Evolutionary conservation across 2,888 invertebrate genomes (phyloP).

Genomic region (Ormyrus pomaceus): DNA sequence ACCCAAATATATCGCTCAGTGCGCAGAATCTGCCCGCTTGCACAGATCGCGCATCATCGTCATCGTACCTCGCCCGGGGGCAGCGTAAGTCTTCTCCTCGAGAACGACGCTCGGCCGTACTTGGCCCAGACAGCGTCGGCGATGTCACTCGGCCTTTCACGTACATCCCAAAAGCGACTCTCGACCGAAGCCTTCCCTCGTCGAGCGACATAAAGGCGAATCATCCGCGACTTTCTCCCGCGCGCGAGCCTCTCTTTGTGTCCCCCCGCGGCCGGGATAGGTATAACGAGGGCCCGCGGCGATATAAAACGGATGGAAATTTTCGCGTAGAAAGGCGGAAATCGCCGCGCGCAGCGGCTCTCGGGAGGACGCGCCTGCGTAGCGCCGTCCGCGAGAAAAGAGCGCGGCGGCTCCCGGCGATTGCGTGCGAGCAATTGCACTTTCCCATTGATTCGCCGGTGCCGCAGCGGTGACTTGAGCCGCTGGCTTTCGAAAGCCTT

Average conservation of each 20-base stretch:
- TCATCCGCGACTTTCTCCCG: too few species aligned
- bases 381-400: too few species aligned
- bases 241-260: background rate
- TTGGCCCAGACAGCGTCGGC: too few species aligned
- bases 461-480: conserved; percentile 3
- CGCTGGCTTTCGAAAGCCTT: conserved; percentile 29
- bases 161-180: background rate
- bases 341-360: conserved; percentile 20
- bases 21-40: too few species aligned
- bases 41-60: too few species aligned
- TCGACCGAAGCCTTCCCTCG: background rate
- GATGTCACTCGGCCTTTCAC: too few species aligned
- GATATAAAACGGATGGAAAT: conserved; percentile 56
- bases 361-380: too few species aligned
- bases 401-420: too few species aligned
- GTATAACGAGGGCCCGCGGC: background rate
- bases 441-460: conserved; percentile 37
- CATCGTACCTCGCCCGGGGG: too few species aligned
- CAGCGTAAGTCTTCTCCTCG: too few species aligned
- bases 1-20: too few species aligned
- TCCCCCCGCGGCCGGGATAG: background rate
- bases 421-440: conserved; percentile 20
- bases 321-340: conserved; percentile 68
- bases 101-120: too few species aligned
- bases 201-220: background rate